Conservation (phyloP, 2,888 invertebrate species). For the Troides aeacus region DNA sequence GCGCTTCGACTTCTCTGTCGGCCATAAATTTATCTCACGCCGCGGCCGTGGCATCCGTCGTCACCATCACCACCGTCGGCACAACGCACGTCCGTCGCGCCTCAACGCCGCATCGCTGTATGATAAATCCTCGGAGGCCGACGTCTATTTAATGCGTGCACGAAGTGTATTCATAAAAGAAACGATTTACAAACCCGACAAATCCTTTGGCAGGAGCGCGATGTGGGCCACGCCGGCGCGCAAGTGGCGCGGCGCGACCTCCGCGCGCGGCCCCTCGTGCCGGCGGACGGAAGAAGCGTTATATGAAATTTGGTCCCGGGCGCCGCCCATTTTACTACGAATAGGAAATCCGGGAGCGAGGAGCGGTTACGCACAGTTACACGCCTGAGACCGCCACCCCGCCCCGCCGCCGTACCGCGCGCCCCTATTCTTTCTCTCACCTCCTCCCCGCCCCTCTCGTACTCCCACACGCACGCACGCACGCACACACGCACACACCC, state of each 20-base stretch:
- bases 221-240: conserved; percentile 71
- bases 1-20: conserved; percentile 32
- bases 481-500: too few relatives aligned
- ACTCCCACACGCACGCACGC: too few relatives aligned
- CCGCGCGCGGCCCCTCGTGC: conserved; percentile 63
- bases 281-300: conserved; percentile 73
- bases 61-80: conserved; percentile 1
- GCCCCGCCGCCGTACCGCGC: conserved; percentile 40
- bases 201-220: conserved; percentile 78
- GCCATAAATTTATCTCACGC: conserved; percentile 31
- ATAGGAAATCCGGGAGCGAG: conserved; percentile 79
- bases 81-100: conserved; percentile 29
- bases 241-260: conserved; percentile 50
- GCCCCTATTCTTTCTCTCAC: conserved; percentile 33
- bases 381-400: conserved; percentile 70
- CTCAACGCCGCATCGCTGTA: conserved; percentile 59
- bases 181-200: conserved; percentile 75
- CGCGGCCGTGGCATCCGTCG: conserved; percentile 5
- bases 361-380: conserved; percentile 78
- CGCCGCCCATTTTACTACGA: conserved; percentile 79
- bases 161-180: conserved; percentile 73
- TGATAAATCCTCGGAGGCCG: conserved; percentile 71
- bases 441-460: too few relatives aligned
- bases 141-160: conserved; percentile 62
- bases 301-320: conserved; percentile 74